These are phyloP conservation scores for Adoxophyes honmai DNA, from an alignment of 1,140 invertebrate species.

Conservation along the genomic window DNA sequence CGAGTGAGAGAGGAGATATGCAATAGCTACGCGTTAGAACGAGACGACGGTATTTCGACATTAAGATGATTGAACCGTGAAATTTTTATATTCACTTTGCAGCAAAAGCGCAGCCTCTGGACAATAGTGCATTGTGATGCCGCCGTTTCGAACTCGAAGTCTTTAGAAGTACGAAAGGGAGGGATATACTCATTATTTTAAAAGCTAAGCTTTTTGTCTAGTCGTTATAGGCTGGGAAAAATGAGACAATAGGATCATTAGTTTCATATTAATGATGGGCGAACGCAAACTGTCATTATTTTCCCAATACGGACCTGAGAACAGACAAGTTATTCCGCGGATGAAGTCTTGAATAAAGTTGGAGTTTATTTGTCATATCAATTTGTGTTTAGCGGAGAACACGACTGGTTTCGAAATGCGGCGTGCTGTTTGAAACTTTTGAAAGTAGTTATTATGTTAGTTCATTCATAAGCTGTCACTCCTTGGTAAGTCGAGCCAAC, in stretches of 20 bases:
- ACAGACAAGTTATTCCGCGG: not conserved
- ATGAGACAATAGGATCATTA: conserved; percentile 10
- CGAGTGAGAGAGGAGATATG: conserved; percentile 37
- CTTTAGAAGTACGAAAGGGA: not conserved
- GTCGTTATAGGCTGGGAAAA: not conserved
- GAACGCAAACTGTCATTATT: not conserved
- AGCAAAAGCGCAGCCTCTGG: conserved; percentile 51
- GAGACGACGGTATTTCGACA: conserved; percentile 37
- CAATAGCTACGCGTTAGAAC: conserved; percentile 22
- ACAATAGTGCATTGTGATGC: conserved; percentile 42
- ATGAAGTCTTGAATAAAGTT: too few species aligned
- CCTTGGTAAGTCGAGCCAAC: too few species aligned
- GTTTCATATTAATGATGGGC: not conserved
- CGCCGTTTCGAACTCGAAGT: not conserved
- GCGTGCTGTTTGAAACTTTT: too few species aligned
- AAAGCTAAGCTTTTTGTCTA: not conserved
- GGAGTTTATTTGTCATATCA: too few species aligned
- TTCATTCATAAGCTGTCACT: too few species aligned
- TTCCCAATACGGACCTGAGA: not conserved
- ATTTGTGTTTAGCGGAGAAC: too few species aligned
- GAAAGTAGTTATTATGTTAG: too few species aligned
- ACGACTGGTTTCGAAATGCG: too few species aligned
- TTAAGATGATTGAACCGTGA: conserved; percentile 66
- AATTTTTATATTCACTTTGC: conserved; percentile 64
- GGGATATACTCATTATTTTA: conserved; percentile 6